Conservation (phyloP, 2,797 vertebrate genomes). For the Esox masquinongy region DNA sequence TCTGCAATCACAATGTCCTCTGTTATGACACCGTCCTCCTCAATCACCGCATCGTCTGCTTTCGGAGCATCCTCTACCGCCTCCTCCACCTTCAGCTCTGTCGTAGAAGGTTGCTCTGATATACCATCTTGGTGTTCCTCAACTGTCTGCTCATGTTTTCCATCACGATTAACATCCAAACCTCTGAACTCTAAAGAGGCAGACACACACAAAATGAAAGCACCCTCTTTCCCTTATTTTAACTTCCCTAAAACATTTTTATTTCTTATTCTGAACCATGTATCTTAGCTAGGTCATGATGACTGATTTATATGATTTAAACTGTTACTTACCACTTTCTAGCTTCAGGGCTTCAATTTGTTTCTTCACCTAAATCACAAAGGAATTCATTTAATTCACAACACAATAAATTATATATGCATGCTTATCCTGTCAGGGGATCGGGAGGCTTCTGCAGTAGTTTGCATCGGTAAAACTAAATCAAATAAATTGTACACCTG, state of each 20-base stretch:
- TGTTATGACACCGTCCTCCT: conserved; percentile 4
- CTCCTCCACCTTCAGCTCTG: conserved; percentile 25
- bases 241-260: neutral
- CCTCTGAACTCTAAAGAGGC: conserved; percentile 35
- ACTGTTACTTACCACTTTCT: conserved; percentile 56
- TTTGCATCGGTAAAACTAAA: neutral
- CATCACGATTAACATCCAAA: conserved; percentile 35
- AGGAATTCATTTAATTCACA: neutral
- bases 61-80: conserved; percentile 1
- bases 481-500: neutral
- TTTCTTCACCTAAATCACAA: conserved; percentile 57
- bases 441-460: neutral
- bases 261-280: too few relatives aligned
- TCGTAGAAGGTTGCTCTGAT: conserved; percentile 33
- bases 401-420: neutral
- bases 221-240: neutral
- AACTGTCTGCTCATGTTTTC: conserved; percentile 14
- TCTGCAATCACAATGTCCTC: neutral
- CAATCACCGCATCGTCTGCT: neutral
- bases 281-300: neutral
- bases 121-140: neutral
- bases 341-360: conserved; percentile 59
- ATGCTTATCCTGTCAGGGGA: neutral
- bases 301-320: neutral
- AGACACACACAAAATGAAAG: neutral